These are phyloP conservation scores for Tetramorium parvispinum DNA, from an alignment of 1,140 invertebrate species.

Conservation along the genomic window DNA sequence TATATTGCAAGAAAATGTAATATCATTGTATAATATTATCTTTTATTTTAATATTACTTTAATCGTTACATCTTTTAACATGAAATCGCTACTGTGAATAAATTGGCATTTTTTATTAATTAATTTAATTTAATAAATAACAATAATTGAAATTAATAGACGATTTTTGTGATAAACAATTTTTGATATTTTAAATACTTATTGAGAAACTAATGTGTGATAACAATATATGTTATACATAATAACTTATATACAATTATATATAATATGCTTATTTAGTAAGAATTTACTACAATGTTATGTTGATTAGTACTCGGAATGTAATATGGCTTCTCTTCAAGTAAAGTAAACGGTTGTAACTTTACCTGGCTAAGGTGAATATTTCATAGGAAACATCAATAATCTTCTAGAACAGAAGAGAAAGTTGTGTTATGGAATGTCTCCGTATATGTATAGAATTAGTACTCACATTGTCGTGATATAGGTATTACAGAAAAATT, in stretches of 20 bases:
- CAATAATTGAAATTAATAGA: background rate
- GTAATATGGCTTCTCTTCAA: background rate
- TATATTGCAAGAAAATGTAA: background rate
- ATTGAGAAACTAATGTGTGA: background rate
- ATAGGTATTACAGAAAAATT: background rate
- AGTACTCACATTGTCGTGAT: background rate
- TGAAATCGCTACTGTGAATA: background rate
- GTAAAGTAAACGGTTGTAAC: background rate
- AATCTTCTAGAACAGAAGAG: background rate
- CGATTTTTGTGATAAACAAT: background rate
- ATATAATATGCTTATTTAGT: background rate
- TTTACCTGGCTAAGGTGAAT: slow-evolving; percentile 9
- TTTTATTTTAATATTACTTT: slow-evolving; percentile 1
- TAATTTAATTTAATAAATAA: background rate
- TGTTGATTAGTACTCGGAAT: background rate
- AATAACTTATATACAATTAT: slow-evolving; percentile 6
- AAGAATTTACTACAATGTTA: background rate
- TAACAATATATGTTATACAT: background rate
- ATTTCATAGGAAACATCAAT: slow-evolving; percentile 47
- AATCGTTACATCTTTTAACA: background rate
- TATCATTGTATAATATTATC: background rate
- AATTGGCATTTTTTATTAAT: background rate
- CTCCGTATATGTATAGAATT: background rate
- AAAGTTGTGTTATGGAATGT: slow-evolving; percentile 12
- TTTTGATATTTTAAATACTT: background rate